These are phyloP conservation scores for Zosterops borbonicus DNA, from an alignment of 2,113 vertebrate species.

Conservation along the genomic window DNA sequence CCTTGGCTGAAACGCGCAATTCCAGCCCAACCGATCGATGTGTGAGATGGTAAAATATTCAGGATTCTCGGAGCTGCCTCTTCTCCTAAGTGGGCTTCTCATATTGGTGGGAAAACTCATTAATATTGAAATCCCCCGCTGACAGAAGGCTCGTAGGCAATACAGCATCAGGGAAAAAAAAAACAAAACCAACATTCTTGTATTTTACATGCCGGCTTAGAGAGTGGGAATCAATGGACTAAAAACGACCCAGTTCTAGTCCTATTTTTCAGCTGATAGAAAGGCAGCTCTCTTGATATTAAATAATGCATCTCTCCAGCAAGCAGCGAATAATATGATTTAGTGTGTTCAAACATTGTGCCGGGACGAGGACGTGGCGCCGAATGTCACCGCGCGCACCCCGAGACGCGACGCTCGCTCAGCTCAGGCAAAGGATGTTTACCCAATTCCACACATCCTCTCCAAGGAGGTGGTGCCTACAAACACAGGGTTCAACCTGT, in stretches of 20 bases:
- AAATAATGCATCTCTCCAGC: slow-evolving; percentile 15
- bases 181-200: background rate
- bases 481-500: background rate
- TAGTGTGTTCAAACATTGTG: slow-evolving; percentile 23
- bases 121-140: slow-evolving; percentile 21
- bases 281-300: background rate
- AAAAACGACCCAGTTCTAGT: background rate
- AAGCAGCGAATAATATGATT: slow-evolving; percentile 5
- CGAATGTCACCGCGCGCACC: background rate
- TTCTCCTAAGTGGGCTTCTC: background rate
- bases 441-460: background rate
- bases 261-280: slow-evolving; percentile 26
- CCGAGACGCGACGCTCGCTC: background rate
- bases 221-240: slow-evolving; percentile 14
- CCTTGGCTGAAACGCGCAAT: background rate
- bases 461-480: background rate
- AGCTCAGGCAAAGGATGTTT: background rate
- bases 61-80: background rate
- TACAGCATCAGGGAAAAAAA: background rate
- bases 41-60: background rate
- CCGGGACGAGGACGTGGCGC: background rate
- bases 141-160: background rate
- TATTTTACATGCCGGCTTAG: background rate
- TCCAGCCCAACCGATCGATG: background rate
- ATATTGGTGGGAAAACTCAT: background rate